Evolutionary conservation across 2,113 vertebrate genomes (phyloP).

Genomic region (Machaerirhynchus nigripectus): DNA sequence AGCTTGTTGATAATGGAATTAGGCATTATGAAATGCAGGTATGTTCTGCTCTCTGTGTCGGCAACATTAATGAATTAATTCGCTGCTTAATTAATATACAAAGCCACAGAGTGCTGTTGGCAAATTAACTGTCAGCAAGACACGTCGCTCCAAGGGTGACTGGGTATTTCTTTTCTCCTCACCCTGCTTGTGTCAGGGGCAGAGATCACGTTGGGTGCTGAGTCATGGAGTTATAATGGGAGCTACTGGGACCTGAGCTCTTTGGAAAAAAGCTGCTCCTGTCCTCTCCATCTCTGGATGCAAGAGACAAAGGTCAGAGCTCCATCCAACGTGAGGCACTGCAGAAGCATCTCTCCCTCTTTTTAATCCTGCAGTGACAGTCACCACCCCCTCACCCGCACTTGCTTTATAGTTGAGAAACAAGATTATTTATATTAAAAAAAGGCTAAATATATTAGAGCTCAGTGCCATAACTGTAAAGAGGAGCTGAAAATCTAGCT

Average conservation of each 20-base stretch:
- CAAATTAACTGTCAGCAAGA: conserved; percentile 8
- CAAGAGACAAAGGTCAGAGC: neutral
- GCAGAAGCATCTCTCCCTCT: neutral
- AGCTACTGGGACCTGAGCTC: neutral
- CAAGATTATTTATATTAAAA: neutral
- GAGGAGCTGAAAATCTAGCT: neutral
- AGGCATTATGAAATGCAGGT: conserved; percentile 2
- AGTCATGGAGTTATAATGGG: conserved; percentile 39
- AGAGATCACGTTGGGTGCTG: conserved; percentile 7
- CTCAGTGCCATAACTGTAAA: neutral
- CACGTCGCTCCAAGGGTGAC: neutral
- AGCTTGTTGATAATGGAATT: conserved; percentile 10
- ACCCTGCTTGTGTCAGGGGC: neutral
- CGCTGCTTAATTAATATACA: conserved; percentile 37
- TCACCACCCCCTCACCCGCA: neutral
- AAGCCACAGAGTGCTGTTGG: neutral
- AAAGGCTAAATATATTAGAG: neutral
- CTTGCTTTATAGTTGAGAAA: neutral
- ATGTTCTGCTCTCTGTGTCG: neutral
- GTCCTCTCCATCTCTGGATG: neutral
- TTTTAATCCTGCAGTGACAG: neutral
- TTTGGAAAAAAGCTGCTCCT: neutral
- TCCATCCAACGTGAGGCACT: neutral
- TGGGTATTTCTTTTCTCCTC: neutral
- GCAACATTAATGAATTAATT: conserved; percentile 39